Evolutionary conservation across 1,140 invertebrate species (phyloP), one percentile per base, ranked within the genome.

Genomic region (Laupala kohalensis): DNA sequence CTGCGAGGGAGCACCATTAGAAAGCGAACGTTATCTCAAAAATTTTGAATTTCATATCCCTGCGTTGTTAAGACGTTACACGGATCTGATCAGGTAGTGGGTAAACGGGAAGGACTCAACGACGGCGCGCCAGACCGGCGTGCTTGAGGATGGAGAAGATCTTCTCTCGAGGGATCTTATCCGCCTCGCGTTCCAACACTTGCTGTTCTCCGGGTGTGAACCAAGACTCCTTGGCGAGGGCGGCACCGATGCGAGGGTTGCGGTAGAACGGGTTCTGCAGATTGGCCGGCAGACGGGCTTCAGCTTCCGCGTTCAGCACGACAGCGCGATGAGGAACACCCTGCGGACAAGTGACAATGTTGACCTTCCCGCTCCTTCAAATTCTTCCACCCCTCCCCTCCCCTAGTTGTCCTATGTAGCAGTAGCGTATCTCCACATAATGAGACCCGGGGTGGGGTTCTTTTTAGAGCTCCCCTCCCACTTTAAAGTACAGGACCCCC

Each of bases 231-330:
- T 88, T 86, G 1, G 90, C 90, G 5, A 93, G 80, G 1, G 83
- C 86, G 15, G 86, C 85, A 15, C 88, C 90, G 6, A 91, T 86
- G 6, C 80, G 77, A 0, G 90, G 90, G 80, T 93, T 89, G 74
- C 88, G 89, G 77, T 91, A 93, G 77, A 92, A 92, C 0, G 87
- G 84, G 76, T 92, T 90, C 66, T 84, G 77, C 4, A 91, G 77
- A 71, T 90, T 85, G 0, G 80, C 77, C 0, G 88, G 88, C 24
- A 89, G 76, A 64, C 82, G 78, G 0, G 86, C 79, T 76, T 90
- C 88, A 75, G 84, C 81, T 5, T 83, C 80, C 0, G 86, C 80
- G 74, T 86, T 89, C 3, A 81, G 75, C 0, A 88, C 78, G 6
- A 88, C 86, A 5, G 84, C 85, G 0, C 84, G 84, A 80, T 89